Evolutionary conservation across 2,113 vertebrate genomes (phyloP), one percentile per base, ranked within the genome.

Genomic region (Montifringilla adamsi): DNA sequence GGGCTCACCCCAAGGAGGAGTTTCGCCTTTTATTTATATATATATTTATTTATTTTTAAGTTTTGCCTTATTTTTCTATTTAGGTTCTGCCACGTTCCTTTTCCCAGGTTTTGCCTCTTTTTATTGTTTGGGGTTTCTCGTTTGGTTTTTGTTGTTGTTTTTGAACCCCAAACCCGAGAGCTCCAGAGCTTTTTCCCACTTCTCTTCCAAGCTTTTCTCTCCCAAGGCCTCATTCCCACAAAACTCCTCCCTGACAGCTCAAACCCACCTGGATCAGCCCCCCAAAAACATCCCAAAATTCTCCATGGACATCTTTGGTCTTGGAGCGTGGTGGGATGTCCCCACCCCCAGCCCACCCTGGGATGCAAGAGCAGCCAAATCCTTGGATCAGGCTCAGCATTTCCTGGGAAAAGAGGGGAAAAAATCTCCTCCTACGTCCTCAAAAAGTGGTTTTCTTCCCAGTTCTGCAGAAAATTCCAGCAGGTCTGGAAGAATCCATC

Each of bases 71-170:
- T 30, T 74, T 21, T 58, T 27, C 3, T 1, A 4, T 52, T 31
- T 18, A 13, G 26, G 20, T 39, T 60, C 49, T 60, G 5, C 3
- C 4, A 0, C 4, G 1, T n/a, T 79, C 11, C 9, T n/a, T 15
- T 12, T 12, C 26, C 35, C 37, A 22, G 28, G 5, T 63, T 55
- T 68, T 43, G 6, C 23, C 5, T 17, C 17, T 30, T 31, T 13
- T 43, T 59, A 41, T 41, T 41, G 41, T 41, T 41, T 41, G 41
- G 41, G 41, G 14, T 41, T 41, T 41, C 15, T 41, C 15, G 22
- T 33, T 60, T 26, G 13, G 22, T 33, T 60, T 43, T 11, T 8
- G 2, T 26, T 26, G 33, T n/a, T 56, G 22, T 59, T 43, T 74
- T 17, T 8, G 6, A 20, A 9, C 21, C 44, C 39, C 41, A 74